Base-by-base conservation (phyloP, 92 coral and sea anemone species). In the Zoanthus gigantus region DNA sequence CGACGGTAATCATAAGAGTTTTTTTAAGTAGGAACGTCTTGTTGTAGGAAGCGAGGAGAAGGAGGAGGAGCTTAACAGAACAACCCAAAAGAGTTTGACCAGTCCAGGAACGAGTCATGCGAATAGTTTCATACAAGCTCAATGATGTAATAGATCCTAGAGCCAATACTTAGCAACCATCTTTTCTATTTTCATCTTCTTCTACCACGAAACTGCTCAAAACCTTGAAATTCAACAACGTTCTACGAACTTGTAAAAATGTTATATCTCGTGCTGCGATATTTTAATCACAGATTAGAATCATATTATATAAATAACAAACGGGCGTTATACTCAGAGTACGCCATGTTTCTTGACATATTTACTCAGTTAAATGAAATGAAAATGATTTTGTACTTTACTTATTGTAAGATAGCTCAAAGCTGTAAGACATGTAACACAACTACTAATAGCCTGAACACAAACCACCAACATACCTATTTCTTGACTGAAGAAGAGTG, bases 391-490 rank as follows among this genome's bases (percentile, higher is more conserved):
- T 31, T 77, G 48, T 54, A 52, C 13, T 2, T 2, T 53, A 18
- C 31, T 54, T 57, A 10, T 18, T 37, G 31, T 18, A 14, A 16
- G 44, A 8, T 0, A 9, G 13, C 54, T 77, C 67, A 77, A 31
- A 29, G 47, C 14, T 5, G 82, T 54, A 46, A 50, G 7, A 12
- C 4, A 31, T 52, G 30, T 4, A 30, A 32, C 42, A 58, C 50
- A 46, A 34, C 28, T 30, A 5, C 4, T 31, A 17, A 77, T 30
- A 53, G 17, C n/a, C 42, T 34, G 1, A 52, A 29, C 44, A 61
- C 56, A 46, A 81, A 81, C 63, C 57, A 63, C 9, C 53, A 81
- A 37, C 85, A 0, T 81, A 81, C 85, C 85, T 66, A 74, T 15
- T 67, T 30, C 74, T 6, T 31, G 44, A 18, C 28, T 13, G 53